These are phyloP conservation scores for Artibeus lituratus DNA, from an alignment of 2,797 vertebrate genomes.

Conservation along the genomic window DNA sequence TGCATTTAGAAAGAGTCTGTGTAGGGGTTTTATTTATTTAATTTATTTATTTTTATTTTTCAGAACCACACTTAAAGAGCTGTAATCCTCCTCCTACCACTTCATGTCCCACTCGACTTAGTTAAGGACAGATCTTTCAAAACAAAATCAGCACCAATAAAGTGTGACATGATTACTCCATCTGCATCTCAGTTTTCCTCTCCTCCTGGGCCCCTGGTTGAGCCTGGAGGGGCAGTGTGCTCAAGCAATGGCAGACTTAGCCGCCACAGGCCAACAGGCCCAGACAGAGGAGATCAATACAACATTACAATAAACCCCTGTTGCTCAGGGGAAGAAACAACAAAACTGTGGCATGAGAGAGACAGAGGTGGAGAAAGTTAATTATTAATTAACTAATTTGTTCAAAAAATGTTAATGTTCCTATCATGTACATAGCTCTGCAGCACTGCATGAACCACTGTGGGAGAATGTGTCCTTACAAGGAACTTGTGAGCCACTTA, in stretches of 20 bases:
- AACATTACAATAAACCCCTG: constrained; percentile 39
- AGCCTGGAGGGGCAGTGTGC: neutral
- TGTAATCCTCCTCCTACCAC: neutral
- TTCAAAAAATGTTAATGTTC: constrained; percentile 49
- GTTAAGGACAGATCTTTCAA: neutral
- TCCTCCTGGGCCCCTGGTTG: neutral
- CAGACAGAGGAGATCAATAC: constrained; percentile 1
- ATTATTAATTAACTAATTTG: constrained; percentile 68
- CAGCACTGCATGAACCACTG: neutral
- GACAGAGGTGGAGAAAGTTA: constrained; percentile 43
- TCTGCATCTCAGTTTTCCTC: neutral
- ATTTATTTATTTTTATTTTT: neutral
- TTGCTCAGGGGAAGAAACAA: constrained; percentile 33
- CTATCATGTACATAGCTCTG: constrained; percentile 2
- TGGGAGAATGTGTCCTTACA: constrained; percentile 35
- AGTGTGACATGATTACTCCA: neutral
- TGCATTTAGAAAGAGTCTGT: neutral
- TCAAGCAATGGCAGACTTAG: neutral
- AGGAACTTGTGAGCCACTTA: neutral
- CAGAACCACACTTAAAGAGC: neutral
- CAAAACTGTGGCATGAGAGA: constrained; percentile 36
- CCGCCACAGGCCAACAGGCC: neutral
- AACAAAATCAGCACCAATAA: neutral
- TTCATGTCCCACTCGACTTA: neutral
- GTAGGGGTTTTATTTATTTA: neutral